A percentile compares a stretch with the other conserved stretches of the same genome.
Conservation (phyloP, 2,888 invertebrate genomes). For the Papilio demoleus region DNA sequence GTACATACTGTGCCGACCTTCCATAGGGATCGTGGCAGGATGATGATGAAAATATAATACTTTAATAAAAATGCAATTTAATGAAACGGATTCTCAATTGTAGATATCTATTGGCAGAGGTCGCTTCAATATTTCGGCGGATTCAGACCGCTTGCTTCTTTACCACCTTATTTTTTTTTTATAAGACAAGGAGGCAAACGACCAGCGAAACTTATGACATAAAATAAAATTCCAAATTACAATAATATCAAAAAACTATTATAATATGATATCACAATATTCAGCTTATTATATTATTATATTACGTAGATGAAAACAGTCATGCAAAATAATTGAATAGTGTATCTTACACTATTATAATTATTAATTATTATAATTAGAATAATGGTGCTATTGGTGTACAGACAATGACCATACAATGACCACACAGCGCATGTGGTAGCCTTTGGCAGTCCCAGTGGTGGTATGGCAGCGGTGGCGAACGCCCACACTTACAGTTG, state of each 20-base stretch:
- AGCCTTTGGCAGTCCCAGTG: neutral
- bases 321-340: neutral
- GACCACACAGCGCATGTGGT: neutral
- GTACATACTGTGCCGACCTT: too few relatives aligned
- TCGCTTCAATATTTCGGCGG: too few relatives aligned
- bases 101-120: too few relatives aligned
- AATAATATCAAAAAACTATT: slow-evolving; percentile 1
- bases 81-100: too few relatives aligned
- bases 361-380: slow-evolving; percentile 5
- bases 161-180: too few relatives aligned
- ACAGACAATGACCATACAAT: neutral
- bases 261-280: slow-evolving; percentile 5
- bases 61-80: too few relatives aligned
- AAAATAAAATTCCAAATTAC: neutral
- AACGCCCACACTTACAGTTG: neutral
- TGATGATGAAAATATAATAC: too few relatives aligned
- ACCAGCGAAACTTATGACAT: too few relatives aligned
- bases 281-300: neutral
- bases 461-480: neutral
- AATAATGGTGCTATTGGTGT: neutral
- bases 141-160: too few relatives aligned
- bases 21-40: too few relatives aligned
- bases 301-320: slow-evolving; percentile 1
- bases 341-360: neutral
- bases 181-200: too few relatives aligned